phyloP scores from a whole-genome alignment of 2,888 invertebrate genomes.

The Drosophila mayaguana region DNA sequence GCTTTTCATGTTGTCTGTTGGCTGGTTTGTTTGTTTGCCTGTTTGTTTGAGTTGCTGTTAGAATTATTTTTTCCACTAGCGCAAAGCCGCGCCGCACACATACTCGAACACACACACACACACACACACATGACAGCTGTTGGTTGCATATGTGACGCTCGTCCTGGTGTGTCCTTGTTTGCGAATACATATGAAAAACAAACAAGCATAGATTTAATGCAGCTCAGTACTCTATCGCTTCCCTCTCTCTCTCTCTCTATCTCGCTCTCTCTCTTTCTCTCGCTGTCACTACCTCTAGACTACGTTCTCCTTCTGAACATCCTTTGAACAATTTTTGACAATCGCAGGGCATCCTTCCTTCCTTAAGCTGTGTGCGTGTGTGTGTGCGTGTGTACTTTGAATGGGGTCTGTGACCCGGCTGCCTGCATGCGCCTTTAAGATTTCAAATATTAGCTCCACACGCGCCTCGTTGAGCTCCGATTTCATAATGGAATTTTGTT shows the following conservation, averaged over 20 bases:
- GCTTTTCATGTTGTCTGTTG: constrained; percentile 76
- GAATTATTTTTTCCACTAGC: constrained; percentile 80
- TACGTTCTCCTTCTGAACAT: constrained; percentile 26
- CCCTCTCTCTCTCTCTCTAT: neutral
- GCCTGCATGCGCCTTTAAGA: constrained; percentile 32
- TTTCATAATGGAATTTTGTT: constrained; percentile 18
- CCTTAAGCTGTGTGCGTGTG: constrained; percentile 13
- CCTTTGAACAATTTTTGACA: constrained; percentile 61
- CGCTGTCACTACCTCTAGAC: constrained; percentile 10
- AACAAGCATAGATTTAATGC: constrained; percentile 80
- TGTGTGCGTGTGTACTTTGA: constrained; percentile 15
- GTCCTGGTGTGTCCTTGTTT: constrained; percentile 65
- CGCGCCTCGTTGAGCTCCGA: constrained; percentile 12
- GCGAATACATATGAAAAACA: constrained; percentile 78
- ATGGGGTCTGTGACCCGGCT: constrained; percentile 51
- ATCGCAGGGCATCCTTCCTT: constrained; percentile 55
- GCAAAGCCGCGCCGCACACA: constrained; percentile 70
- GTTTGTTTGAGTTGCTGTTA: constrained; percentile 81
- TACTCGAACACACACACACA: constrained; percentile 18
- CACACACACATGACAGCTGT: constrained; percentile 34
- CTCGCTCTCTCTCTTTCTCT: neutral
- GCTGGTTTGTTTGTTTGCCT: constrained; percentile 71
- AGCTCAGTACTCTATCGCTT: constrained; percentile 43
- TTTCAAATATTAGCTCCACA: constrained; percentile 40
- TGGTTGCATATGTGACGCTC: constrained; percentile 54